A percentile compares a stretch with the other conserved stretches of the same genome.
Evolutionary conservation across 2,797 vertebrate species (phyloP).

Genomic region (Propithecus perrieri): DNA sequence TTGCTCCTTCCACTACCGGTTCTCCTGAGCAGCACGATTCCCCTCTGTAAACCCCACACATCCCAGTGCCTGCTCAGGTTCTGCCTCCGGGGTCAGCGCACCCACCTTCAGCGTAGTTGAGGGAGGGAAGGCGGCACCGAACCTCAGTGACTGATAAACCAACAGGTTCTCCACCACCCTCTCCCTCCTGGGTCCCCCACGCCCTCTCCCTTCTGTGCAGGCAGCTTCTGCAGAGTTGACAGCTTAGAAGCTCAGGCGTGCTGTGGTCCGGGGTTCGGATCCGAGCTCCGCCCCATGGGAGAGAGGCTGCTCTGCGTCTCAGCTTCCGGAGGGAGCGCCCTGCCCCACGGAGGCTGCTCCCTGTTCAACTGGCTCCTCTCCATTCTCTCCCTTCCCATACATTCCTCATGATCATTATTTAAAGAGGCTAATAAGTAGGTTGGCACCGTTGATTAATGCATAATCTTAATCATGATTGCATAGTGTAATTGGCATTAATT

Average conservation of each 20-base stretch:
- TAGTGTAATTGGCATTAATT: conserved; percentile 88
- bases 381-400: conserved; percentile 70
- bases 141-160: not conserved
- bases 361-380: conserved; percentile 65
- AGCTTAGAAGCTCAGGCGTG: not conserved
- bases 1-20: not conserved
- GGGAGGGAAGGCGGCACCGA: not conserved
- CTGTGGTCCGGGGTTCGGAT: not conserved
- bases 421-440: conserved; percentile 88
- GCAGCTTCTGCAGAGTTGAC: not conserved
- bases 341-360: not conserved
- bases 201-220: not conserved
- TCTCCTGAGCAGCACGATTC: not conserved
- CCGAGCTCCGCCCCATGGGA: not conserved
- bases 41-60: not conserved
- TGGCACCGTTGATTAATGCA: conserved; percentile 87
- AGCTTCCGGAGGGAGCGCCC: not conserved
- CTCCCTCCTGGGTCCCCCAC: not conserved
- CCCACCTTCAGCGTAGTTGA: not conserved
- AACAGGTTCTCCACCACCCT: not conserved
- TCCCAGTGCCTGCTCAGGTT: not conserved
- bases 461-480: conserved; percentile 89
- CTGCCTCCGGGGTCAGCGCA: not conserved
- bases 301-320: conserved; percentile 5
- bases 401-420: conserved; percentile 82